Base-by-base conservation (phyloP, 2,113 vertebrate genomes). In the Microcebus murinus region DNA sequence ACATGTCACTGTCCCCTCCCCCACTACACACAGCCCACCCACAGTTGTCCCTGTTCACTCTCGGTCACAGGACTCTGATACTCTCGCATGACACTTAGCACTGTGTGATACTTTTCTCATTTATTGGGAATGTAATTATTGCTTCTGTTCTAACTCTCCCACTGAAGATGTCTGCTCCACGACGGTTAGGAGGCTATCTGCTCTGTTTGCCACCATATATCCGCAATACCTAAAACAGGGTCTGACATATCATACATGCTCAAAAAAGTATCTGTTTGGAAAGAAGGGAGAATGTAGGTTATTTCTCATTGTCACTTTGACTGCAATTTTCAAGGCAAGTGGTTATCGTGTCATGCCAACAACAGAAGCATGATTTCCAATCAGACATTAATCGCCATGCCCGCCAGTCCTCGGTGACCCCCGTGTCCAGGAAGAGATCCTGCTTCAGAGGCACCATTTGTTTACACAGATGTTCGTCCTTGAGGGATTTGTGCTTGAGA, bases 391-490 rank as follows among this genome's bases (percentile, higher is more conserved):
- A 57, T 34, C 10, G 27, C 20, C 13, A 57, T 39, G 52, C 48
- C 87, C 3, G 0, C 9, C 3, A n/a, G 65, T 55, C 76, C 80
- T 39, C 8, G 10, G 21, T 90, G 89, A 86, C 48, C 67, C 52
- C 21, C 20, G 27, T 0, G 27, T 39, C 5, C 74, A 87, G 94
- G 84, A 96, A 93, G 36, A 74, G 79, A 80, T 93, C 94, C 88
- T 94, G 95, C 87, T 98, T 93, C 97, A 97, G 94, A 96, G 94
- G 50, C 83, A 86, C 36, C 57, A 10, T 42, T 90, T 87, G 70
- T 96, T 97, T 87, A 88, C 11, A 95, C 97, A 97, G 74, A 84
- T 96, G 91, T 76, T 79, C 84, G 23, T 96, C 97, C 86, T 57
- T 55, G 65, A 96, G 79, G 61, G 42, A 68, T 68, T 93, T 48